Conservation (phyloP, 2,888 invertebrate species). For the Parascotia fuliginaria region DNA sequence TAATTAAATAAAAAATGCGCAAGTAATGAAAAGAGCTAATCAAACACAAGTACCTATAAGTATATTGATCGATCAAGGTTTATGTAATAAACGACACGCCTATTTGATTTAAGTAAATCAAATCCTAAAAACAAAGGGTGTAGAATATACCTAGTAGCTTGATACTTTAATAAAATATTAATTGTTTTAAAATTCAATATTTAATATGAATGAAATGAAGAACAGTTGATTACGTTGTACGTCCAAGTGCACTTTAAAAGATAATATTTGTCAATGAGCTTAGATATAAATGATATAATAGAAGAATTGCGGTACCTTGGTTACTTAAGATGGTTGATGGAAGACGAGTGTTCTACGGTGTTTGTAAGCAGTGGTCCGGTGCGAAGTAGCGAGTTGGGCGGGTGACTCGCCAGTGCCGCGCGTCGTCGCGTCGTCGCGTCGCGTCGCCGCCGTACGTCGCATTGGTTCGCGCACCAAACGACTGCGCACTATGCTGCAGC, state of each 20-base stretch:
- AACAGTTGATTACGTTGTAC: no score
- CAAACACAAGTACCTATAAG: no score
- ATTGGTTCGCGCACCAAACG: constrained; percentile 1
- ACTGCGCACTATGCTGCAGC: constrained; percentile 59
- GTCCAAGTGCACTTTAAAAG: neutral
- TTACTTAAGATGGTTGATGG: constrained; percentile 16
- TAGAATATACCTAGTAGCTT: no score
- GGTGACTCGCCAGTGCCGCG: constrained; percentile 57
- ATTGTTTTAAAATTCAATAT: neutral
- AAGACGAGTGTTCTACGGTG: constrained; percentile 9
- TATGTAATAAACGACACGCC: no score
- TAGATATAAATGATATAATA: neutral
- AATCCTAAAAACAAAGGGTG: no score
- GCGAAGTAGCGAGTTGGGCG: constrained; percentile 49
- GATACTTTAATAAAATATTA: no score
- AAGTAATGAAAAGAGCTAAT: no score
- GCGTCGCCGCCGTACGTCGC: constrained; percentile 21
- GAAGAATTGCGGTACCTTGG: constrained; percentile 26
- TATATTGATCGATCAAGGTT: no score
- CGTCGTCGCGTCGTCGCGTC: constrained; percentile 35
- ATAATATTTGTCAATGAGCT: neutral
- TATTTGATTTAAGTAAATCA: no score
- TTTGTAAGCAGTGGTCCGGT: neutral
- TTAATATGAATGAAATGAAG: neutral
- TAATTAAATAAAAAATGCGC: no score